Evolutionary conservation across 2,888 invertebrate species (phyloP).

Genomic region (Leistus spinibarbis): DNA sequence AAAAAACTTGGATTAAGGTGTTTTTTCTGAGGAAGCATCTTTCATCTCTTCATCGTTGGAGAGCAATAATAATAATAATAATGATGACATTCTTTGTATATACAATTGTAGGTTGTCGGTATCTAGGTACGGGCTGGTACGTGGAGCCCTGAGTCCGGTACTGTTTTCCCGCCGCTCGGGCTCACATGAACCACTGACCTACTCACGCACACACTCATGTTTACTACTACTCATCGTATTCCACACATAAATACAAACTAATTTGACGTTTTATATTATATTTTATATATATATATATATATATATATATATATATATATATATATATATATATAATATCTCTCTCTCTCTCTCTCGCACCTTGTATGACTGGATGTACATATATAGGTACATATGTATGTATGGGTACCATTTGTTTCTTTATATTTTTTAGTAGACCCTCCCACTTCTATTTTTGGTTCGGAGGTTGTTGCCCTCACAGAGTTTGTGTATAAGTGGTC

Average conservation of each 20-base stretch:
- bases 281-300: too few species aligned
- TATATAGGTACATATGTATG: background rate
- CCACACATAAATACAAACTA: constrained; percentile 41
- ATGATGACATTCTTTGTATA: constrained; percentile 2
- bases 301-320: too few species aligned
- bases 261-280: constrained; percentile 44
- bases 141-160: constrained; percentile 16
- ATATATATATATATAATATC: too few species aligned
- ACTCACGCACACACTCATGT: constrained; percentile 16
- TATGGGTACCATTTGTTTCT: constrained; percentile 35
- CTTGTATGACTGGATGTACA: too few species aligned
- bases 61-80: background rate
- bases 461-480: constrained; percentile 46
- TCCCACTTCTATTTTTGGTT: constrained; percentile 48
- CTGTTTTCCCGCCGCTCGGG: constrained; percentile 16
- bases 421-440: constrained; percentile 39
- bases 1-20: too few species aligned
- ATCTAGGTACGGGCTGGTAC: constrained; percentile 26
- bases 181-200: constrained; percentile 34
- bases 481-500: constrained; percentile 21
- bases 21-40: background rate
- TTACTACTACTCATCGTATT: background rate
- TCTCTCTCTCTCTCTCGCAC: too few species aligned
- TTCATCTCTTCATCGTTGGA: constrained; percentile 14
- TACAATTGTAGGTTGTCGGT: constrained; percentile 34